Conservation (phyloP, 1,140 invertebrate species). For the Portunus trituberculatus region DNA sequence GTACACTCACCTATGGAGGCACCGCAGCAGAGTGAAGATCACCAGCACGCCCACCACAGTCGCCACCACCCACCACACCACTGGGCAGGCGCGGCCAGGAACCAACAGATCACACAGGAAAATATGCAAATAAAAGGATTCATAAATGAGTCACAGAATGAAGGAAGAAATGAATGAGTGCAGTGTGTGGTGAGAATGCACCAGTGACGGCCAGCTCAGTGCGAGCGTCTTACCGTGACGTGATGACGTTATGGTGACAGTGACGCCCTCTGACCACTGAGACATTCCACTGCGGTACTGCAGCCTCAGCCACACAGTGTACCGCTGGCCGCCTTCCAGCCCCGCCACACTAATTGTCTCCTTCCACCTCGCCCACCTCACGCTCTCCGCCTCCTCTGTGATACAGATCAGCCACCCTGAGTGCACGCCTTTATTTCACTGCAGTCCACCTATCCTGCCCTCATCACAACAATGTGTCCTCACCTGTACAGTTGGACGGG, state of each 20-base stretch:
- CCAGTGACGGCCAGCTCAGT: not conserved
- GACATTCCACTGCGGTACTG: constrained; percentile 30
- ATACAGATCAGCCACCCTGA: not conserved
- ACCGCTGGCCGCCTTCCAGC: not conserved
- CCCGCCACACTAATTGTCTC: not conserved
- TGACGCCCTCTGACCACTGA: not conserved
- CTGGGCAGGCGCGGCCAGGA: not conserved
- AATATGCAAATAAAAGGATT: too few species aligned
- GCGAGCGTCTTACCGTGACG: not conserved
- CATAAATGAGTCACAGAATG: too few species aligned
- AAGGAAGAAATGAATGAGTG: too few species aligned
- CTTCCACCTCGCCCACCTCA: not conserved
- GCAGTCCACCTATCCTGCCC: not conserved
- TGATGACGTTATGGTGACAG: not conserved
- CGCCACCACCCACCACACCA: not conserved
- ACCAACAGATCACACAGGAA: not conserved
- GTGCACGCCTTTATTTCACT: not conserved
- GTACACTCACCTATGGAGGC: not conserved
- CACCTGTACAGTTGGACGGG: constrained; percentile 37
- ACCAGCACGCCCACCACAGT: not conserved
- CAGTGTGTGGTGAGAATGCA: not conserved
- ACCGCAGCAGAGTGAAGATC: not conserved
- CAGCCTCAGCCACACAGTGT: constrained; percentile 48
- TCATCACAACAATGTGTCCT: not conserved
- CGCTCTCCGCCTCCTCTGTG: not conserved